Percentiles rank a stretch among this genome's conserved stretches.
Conservation (phyloP, 2,113 vertebrate species). For the Phaetusa simplex region DNA sequence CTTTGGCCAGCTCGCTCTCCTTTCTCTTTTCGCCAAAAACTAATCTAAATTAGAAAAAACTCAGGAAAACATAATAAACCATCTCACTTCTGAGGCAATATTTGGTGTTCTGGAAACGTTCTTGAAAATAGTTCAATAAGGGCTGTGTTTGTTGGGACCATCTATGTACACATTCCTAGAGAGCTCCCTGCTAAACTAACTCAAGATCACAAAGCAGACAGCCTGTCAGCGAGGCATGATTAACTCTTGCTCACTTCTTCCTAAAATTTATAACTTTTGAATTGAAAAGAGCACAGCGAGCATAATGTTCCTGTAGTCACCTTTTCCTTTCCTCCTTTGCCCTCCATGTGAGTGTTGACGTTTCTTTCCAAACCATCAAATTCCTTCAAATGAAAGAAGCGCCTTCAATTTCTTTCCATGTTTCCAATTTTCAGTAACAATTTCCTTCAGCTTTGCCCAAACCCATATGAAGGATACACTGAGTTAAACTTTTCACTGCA, state of each 20-base stretch:
- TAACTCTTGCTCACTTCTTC: not conserved
- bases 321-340: not conserved
- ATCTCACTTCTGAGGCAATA: not conserved
- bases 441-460: not conserved
- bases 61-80: not conserved
- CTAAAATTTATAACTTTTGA: not conserved
- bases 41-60: not conserved
- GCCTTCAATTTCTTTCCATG: not conserved
- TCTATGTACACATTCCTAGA: not conserved
- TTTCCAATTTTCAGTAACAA: not conserved
- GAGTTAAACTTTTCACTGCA: not conserved
- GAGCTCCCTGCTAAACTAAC: not conserved
- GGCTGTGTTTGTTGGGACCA: not conserved
- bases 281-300: not conserved
- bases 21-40: not conserved
- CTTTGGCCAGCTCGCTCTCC: not conserved
- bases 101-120: not conserved
- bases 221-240: not conserved
- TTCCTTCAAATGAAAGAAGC: not conserved
- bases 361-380: not conserved
- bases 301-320: not conserved
- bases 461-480: not conserved
- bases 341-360: not conserved
- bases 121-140: not conserved
- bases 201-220: not conserved